Evolutionary conservation across 35 echinoderm and acorn worm genomes (phyloP).

Genomic region (Ophiothrix spiculata): DNA sequence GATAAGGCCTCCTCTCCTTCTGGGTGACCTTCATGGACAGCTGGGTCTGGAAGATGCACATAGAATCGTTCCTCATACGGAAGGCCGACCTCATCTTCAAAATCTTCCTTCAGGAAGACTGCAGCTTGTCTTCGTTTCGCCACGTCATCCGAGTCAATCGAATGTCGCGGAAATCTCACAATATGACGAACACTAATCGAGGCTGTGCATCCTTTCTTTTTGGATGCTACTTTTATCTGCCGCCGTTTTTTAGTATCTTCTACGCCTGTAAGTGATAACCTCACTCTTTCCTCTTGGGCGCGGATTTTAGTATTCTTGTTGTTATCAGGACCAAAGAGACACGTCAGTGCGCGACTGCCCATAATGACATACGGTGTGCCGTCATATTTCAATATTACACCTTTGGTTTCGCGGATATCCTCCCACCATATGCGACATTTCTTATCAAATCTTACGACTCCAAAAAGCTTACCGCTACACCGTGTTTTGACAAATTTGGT

Average conservation of each 20-base stretch:
- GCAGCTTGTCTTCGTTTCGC: background rate
- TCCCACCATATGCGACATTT: constrained; percentile 8
- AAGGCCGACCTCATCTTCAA: background rate
- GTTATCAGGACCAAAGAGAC: background rate
- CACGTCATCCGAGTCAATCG: background rate
- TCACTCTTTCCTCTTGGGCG: background rate
- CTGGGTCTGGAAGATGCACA: background rate
- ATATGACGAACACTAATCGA: background rate
- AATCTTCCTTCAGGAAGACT: background rate
- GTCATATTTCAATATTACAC: background rate
- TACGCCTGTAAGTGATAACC: background rate
- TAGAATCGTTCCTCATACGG: background rate
- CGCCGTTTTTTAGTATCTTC: background rate
- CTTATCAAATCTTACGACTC: background rate
- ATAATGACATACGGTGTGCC: background rate
- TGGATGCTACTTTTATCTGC: background rate
- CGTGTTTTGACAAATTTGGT: constrained; percentile 3
- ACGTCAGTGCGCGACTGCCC: background rate
- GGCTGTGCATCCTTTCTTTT: background rate
- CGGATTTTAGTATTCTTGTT: background rate
- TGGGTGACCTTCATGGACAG: background rate
- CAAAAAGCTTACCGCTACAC: background rate
- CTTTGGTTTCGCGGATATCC: background rate
- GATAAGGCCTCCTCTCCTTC: background rate
- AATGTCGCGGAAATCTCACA: background rate